Base-by-base conservation (phyloP, 2,113 vertebrate genomes). In the Zosterops borbonicus region DNA sequence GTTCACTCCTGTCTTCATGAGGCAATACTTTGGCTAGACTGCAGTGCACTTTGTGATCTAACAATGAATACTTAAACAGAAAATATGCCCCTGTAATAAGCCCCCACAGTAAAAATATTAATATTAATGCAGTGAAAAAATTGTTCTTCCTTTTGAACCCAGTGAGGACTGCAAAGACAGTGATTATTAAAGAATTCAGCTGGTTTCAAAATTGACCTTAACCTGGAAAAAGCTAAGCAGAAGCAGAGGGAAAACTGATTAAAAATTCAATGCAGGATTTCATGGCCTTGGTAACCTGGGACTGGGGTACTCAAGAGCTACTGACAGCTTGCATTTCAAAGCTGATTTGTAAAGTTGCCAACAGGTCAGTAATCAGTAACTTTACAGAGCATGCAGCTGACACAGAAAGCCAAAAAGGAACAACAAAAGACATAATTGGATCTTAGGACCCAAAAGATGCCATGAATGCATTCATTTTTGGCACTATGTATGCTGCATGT, bases 51-150 rank as follows among this genome's bases (percentile, higher is more conserved):
- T 76, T 83, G 58, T 89, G 60, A 79, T 92, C 91, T 69, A 89
- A 90, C 84, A 70, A 85, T 95, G 96, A 94, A 96, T 96, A 97
- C 93, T 97, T 96, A 96, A 97, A 90, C 44, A 96, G 95, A 96
- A 92, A 95, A 87, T 87, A 91, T 87, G 86, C 93, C 93, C 91
- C 70, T 53, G 14, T 87, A 92, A 94, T 83, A 94, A 96, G 87
- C 87, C 97, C 95, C 94, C 95, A 92, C 75, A 96, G 96, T 92
- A 91, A 84, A 89, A 52, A 73, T 89, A 96, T 96, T 96, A 97
- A 98, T 97, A 97, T 98, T 97, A 94, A 98, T 97, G 94, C 46
- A 77, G 71, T 1, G 6, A 94, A 96, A 92, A 96, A 94, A 68
- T 33, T 20, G 88, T 94, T 95, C 94, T 91, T 95, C 87, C 91